Conservation (phyloP, 2,888 invertebrate genomes). For the Cryptops parisi region DNA sequence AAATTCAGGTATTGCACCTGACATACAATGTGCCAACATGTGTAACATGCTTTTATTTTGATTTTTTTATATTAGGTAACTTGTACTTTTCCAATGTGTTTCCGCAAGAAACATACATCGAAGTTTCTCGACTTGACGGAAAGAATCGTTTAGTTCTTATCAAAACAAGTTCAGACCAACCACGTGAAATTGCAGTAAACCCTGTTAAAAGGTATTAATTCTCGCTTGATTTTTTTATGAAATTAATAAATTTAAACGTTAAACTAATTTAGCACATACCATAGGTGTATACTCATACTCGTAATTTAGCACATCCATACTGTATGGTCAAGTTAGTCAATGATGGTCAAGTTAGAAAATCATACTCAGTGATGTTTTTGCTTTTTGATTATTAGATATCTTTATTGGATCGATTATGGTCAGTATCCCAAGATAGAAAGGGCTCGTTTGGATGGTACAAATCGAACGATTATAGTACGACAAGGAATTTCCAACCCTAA, state of each 20-base stretch:
- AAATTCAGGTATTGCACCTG: no score
- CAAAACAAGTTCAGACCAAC: constrained; percentile 81
- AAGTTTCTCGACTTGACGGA: constrained; percentile 86
- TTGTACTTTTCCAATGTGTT: constrained; percentile 95
- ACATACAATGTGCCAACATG: no score
- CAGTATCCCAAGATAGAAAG: constrained; percentile 89
- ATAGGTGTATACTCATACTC: no score
- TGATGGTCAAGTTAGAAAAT: no score
- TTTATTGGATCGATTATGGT: constrained; percentile 98
- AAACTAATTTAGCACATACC: no score
- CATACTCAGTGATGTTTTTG: neutral
- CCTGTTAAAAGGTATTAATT: constrained; percentile 61
- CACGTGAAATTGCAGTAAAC: constrained; percentile 90
- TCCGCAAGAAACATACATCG: constrained; percentile 90
- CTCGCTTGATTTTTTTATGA: neutral
- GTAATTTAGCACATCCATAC: no score
- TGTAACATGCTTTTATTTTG: neutral
- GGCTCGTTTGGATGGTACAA: constrained; percentile 70
- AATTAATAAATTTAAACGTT: no score
- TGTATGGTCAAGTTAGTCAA: no score
- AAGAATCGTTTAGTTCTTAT: constrained; percentile 75
- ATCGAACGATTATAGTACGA: constrained; percentile 71
- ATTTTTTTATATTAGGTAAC: constrained; percentile 42
- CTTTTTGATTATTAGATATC: constrained; percentile 42
- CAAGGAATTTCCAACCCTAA: constrained; percentile 81